Percentiles rank a stretch among this genome's conserved stretches.
Evolutionary conservation across 2,113 vertebrate species (phyloP).

Genomic region (Platysternon megacephalum): DNA sequence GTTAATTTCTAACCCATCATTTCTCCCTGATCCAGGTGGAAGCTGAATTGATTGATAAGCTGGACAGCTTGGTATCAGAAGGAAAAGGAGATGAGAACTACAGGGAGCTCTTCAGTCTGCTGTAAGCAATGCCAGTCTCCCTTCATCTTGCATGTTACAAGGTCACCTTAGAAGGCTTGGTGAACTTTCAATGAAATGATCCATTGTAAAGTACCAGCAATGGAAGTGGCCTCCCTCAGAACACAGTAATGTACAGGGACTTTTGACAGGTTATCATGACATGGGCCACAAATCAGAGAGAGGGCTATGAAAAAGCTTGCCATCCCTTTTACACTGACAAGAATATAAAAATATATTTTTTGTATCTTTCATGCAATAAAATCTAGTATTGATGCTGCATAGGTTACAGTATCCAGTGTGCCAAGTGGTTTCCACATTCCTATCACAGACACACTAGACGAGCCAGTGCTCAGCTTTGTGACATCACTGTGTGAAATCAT

Average conservation of each 20-base stretch:
- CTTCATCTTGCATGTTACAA: neutral
- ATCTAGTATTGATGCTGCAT: neutral
- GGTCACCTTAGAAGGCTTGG: neutral
- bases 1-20: neutral
- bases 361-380: neutral
- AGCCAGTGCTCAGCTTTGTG: neutral
- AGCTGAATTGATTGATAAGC: conserved; percentile 94
- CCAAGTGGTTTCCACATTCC: neutral
- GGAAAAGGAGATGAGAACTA: conserved; percentile 98
- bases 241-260: neutral
- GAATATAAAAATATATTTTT: neutral
- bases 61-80: conserved; percentile 97
- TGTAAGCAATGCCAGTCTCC: conserved; percentile 83
- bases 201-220: neutral
- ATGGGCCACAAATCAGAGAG: neutral
- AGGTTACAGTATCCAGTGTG: neutral
- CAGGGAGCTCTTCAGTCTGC: conserved; percentile 94
- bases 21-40: conserved; percentile 87
- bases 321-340: neutral
- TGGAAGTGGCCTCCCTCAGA: neutral
- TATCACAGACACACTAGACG: neutral
- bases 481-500: neutral
- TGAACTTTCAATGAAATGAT: neutral
- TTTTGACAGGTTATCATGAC: neutral
- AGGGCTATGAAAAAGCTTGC: neutral